These are phyloP conservation scores for Eurytoma adleriae DNA, from an alignment of 2,888 invertebrate species.

Conservation along the genomic window DNA sequence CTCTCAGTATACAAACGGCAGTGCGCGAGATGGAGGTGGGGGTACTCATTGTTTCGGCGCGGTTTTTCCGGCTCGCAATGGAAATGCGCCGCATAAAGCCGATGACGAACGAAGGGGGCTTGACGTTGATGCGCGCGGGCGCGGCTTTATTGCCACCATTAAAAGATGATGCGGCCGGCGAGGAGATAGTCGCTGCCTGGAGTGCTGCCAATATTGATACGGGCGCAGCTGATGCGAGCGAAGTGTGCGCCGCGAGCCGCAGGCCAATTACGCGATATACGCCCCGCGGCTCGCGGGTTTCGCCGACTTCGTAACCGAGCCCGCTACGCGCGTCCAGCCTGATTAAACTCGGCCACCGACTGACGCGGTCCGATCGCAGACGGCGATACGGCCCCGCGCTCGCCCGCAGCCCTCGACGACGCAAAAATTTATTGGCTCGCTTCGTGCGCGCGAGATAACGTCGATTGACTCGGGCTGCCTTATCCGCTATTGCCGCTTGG, in stretches of 20 bases:
- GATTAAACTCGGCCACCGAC: conserved; percentile 42
- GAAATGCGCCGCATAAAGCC: conserved; percentile 1
- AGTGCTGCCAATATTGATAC: conserved; percentile 67
- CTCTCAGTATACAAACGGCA: too few relatives aligned
- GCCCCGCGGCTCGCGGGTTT: neutral
- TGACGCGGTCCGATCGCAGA: conserved; percentile 33
- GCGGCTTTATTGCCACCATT: conserved; percentile 64
- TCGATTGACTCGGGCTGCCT: conserved; percentile 3
- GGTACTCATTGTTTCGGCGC: conserved; percentile 21
- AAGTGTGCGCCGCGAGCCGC: conserved; percentile 46
- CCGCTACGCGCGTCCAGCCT: conserved; percentile 17
- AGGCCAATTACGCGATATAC: conserved; percentile 61
- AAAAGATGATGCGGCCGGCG: conserved; percentile 65
- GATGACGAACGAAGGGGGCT: neutral
- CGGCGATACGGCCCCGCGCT: neutral
- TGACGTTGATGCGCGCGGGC: neutral
- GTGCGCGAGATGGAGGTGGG: too few relatives aligned
- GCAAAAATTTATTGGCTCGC: conserved; percentile 4
- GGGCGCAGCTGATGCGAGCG: conserved; percentile 50
- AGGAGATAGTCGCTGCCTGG: conserved; percentile 59
- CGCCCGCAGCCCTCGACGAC: neutral
- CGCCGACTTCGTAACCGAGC: conserved; percentile 3
- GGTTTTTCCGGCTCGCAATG: neutral
- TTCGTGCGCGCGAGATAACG: neutral
- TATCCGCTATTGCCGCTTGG: neutral